Percentiles rank a stretch among this genome's conserved stretches.
Evolutionary conservation across 1,140 invertebrate genomes (phyloP).

Genomic region (Saccostrea echinata): DNA sequence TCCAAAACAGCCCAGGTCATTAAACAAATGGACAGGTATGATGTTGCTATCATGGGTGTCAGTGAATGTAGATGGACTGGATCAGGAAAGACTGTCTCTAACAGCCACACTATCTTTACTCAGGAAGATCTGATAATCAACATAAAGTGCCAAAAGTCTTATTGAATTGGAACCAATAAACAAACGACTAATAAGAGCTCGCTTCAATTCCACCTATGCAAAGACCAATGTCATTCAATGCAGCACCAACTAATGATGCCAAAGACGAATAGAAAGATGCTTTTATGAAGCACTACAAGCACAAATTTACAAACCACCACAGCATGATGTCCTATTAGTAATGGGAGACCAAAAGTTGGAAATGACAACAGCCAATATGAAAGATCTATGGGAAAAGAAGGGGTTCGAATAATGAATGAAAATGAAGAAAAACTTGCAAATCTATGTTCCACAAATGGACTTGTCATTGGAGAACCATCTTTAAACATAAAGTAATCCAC

Average conservation of each 20-base stretch:
- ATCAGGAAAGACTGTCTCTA: too few species aligned
- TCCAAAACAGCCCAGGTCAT: too few species aligned
- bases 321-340: conserved; percentile 15
- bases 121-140: too few species aligned
- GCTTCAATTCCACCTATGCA: too few species aligned
- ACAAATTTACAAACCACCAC: conserved; percentile 27
- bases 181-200: too few species aligned
- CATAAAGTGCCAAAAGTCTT: too few species aligned
- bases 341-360: conserved; percentile 17
- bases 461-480: conserved; percentile 60
- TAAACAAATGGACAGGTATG: too few species aligned
- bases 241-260: conserved; percentile 32
- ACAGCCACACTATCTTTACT: too few species aligned
- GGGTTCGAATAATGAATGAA: conserved; percentile 38
- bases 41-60: too few species aligned
- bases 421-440: conserved; percentile 56
- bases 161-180: too few species aligned
- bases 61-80: too few species aligned
- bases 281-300: conserved; percentile 39
- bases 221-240: conserved; percentile 39
- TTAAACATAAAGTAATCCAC: conserved; percentile 62
- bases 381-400: conserved; percentile 51
- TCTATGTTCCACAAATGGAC: conserved; percentile 49
- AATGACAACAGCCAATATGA: conserved; percentile 52
- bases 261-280: conserved; percentile 33